Conservation (phyloP, 2,113 vertebrate genomes). For the Chaetodon auriga region DNA sequence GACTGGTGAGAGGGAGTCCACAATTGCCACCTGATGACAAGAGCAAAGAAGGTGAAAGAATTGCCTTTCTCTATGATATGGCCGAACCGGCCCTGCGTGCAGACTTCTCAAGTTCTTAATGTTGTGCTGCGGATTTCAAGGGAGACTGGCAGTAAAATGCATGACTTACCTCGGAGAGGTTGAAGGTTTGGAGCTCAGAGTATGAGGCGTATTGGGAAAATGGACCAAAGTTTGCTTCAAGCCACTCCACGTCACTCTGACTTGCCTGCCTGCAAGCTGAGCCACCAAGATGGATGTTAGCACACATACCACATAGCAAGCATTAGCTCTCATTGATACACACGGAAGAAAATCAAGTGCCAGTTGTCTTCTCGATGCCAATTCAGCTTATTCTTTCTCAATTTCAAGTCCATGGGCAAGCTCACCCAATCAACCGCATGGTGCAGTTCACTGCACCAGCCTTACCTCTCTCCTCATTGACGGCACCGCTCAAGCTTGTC, state of each 20-base stretch:
- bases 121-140: background rate
- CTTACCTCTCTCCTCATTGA: constrained; percentile 30
- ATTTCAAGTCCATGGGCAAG: background rate
- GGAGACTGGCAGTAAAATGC: background rate
- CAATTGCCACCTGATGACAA: background rate
- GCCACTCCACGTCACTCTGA: constrained; percentile 20
- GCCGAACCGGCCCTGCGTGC: background rate
- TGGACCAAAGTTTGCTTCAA: constrained; percentile 46
- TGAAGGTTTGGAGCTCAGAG: constrained; percentile 36
- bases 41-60: background rate
- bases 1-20: background rate
- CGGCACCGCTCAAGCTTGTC: background rate
- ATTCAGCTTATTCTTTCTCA: background rate
- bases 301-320: background rate
- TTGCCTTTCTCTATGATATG: background rate
- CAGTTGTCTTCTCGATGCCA: background rate
- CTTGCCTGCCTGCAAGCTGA: constrained; percentile 29
- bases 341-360: background rate
- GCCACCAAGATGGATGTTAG: background rate
- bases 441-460: background rate
- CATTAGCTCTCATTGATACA: background rate
- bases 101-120: background rate
- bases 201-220: constrained; percentile 14
- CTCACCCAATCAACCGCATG: background rate
- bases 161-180: constrained; percentile 33